Conservation (phyloP, 2,888 invertebrate species). For the Microctonus hyperodae region DNA sequence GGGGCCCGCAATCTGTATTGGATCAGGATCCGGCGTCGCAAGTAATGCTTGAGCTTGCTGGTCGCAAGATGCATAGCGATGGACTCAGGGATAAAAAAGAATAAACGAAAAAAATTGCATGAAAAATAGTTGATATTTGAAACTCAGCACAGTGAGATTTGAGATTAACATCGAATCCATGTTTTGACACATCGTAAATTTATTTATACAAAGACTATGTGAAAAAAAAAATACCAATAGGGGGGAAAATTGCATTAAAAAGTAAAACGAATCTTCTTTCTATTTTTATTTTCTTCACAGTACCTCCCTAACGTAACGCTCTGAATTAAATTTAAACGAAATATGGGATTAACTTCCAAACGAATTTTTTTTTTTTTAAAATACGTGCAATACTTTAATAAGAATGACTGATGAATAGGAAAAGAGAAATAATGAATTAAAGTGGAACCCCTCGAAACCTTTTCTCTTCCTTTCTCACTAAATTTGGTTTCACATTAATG, state of each 20-base stretch:
- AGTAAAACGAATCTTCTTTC: not conserved
- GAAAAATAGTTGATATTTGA: not conserved
- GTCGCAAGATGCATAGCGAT: conserved; percentile 82
- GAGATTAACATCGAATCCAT: conserved; percentile 34
- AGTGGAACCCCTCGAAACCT: not conserved
- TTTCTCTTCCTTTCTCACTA: not conserved
- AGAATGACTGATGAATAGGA: not conserved
- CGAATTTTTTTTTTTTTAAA: conserved; percentile 29
- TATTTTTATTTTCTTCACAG: not conserved
- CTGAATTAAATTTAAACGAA: not conserved
- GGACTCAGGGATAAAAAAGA: conserved; percentile 71
- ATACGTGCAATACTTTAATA: not conserved
- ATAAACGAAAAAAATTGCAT: conserved; percentile 1
- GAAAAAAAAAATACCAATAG: conserved; percentile 12
- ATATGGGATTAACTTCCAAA: conserved; percentile 20
- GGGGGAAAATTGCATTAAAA: conserved; percentile 24
- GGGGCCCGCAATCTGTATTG: conserved; percentile 69
- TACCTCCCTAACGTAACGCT: not conserved
- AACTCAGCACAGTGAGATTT: conserved; percentile 7
- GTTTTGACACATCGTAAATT: not conserved
- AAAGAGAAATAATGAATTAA: not conserved
- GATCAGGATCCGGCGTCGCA: conserved; percentile 82
- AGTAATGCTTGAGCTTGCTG: conserved; percentile 84
- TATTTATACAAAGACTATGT: not conserved
- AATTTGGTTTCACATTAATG: not conserved